Percentiles rank a stretch among this genome's conserved stretches.
Evolutionary conservation across 2,888 invertebrate species (phyloP).

Genomic region (Diarsia rubi): DNA sequence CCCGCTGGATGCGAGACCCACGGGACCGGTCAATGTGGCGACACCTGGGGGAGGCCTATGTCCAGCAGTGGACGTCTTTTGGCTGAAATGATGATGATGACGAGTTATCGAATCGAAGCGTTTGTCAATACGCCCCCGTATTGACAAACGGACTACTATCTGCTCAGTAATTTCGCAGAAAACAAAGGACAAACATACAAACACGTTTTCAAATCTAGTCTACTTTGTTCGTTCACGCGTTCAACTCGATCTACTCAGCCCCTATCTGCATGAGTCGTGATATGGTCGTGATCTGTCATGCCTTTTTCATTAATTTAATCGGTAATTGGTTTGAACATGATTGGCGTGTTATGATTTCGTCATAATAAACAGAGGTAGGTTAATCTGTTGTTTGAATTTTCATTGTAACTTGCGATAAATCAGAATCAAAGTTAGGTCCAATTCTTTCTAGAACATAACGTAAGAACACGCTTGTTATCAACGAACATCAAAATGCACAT

Average conservation of each 20-base stretch:
- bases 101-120: too few species aligned
- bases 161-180: neutral
- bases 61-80: too few species aligned
- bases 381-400: conserved; percentile 2
- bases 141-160: neutral
- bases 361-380: conserved; percentile 4
- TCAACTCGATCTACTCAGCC: neutral
- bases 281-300: conserved; percentile 6
- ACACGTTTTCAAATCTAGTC: neutral
- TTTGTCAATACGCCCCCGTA: too few species aligned
- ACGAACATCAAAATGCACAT: too few species aligned
- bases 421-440: too few species aligned
- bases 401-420: too few species aligned
- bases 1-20: too few species aligned
- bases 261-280: conserved; percentile 35
- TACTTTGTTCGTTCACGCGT: neutral
- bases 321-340: conserved; percentile 12
- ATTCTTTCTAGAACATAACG: too few species aligned
- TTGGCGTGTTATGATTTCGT: conserved; percentile 5
- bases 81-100: too few species aligned
- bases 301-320: conserved; percentile 32
- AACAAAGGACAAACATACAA: neutral
- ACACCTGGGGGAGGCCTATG: too few species aligned
- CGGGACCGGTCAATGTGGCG: too few species aligned
- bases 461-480: too few species aligned